Evolutionary conservation across 64 coral and sea anemone species (phyloP).

Genomic region (Orbicella faveolata): DNA sequence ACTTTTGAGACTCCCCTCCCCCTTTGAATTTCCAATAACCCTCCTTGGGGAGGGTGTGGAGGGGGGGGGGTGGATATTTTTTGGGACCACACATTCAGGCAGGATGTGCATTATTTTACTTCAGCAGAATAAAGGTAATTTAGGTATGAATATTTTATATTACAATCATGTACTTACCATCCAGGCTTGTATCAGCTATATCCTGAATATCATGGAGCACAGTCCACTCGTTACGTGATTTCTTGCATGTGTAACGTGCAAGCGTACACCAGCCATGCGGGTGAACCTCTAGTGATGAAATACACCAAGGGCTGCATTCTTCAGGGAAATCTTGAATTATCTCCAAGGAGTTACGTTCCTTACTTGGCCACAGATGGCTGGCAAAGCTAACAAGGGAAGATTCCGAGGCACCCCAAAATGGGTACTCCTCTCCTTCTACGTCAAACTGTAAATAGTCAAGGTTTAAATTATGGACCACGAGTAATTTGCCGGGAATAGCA

Average conservation of each 20-base stretch:
- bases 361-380: constrained; percentile 27
- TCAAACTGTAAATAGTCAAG: constrained; percentile 58
- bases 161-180: neutral
- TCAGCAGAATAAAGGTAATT: neutral
- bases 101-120: too few species aligned
- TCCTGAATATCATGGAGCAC: constrained; percentile 92
- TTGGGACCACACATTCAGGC: too few species aligned
- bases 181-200: neutral
- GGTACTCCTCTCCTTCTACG: constrained; percentile 3
- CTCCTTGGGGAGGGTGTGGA: too few species aligned
- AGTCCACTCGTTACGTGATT: constrained; percentile 79
- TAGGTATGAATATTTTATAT: neutral
- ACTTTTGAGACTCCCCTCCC: too few species aligned
- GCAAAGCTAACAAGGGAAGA: constrained; percentile 16
- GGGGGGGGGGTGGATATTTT: too few species aligned
- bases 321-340: constrained; percentile 85
- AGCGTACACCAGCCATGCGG: constrained; percentile 82
- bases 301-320: constrained; percentile 69
- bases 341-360: constrained; percentile 69
- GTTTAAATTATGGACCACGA: constrained; percentile 77
- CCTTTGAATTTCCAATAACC: too few species aligned
- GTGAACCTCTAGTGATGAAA: constrained; percentile 87
- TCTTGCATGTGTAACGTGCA: constrained; percentile 65
- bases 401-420: constrained; percentile 11
- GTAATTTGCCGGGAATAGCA: constrained; percentile 59